Base-by-base conservation (phyloP, 2,888 invertebrate genomes). In the Rhabditoides inermis region DNA sequence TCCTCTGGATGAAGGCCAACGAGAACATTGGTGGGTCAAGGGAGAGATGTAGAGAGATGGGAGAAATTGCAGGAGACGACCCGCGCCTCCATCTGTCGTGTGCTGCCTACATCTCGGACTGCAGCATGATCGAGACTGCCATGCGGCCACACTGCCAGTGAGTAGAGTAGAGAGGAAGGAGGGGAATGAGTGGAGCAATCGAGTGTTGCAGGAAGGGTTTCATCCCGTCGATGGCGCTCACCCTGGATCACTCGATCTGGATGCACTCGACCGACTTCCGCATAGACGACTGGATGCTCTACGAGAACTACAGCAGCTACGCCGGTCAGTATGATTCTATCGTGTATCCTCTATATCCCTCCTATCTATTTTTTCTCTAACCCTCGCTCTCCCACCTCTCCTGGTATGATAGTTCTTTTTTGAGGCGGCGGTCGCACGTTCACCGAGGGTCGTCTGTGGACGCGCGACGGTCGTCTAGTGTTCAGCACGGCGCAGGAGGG, bases 181-280 rank as follows among this genome's bases (percentile, higher is more conserved):
- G 23, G 10, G 26, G 12, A 25, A 44, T 44, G 15, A 44, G 22
- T n/a, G 10, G 12, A 7, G 10, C 22, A 20, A 57, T 71, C n/a
- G 69, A 76, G 1, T 60, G 65, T 41, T 61, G 55, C 6, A 69
- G 68, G 27, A 54, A 60, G 1, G 64, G 70, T 1, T 69, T 70
- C 53, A 59, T 63, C 15, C 65, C 68, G 6, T 72, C 68, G 2
- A 74, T 77, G 67, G 73, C 77, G 48, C 68, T 77, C 3, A 78
- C 79, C 0, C 64, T 79, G 37, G 79, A 79, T 55, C 79, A 79
- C 59, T 73, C 76, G 28, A 73, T 79, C 56, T 79, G 79, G 79
- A 79, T 79, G 65, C 79, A 79, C 64, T 72, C 74, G 6, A 68
- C 71, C 40, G 48, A 67, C 28, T 78, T 79, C 63, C 63, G 74